These are phyloP conservation scores for Geotrypetes seraphini DNA, from an alignment of 2,797 vertebrate species.

Conservation along the genomic window DNA sequence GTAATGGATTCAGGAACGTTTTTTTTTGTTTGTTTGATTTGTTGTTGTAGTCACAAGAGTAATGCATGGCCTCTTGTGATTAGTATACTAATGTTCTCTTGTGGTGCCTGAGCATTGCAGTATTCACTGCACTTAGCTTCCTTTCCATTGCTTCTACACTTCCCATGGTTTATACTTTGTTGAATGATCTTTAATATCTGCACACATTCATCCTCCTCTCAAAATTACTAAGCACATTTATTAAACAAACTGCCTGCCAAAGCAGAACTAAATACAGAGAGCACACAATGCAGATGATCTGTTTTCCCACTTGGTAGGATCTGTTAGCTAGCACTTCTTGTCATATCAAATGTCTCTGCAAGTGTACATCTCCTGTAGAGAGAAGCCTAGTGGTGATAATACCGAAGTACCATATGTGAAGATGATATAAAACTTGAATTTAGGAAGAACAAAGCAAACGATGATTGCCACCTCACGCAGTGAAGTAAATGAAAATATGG, in stretches of 20 bases:
- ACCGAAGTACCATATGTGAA: conserved; percentile 23
- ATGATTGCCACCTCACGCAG: conserved; percentile 18
- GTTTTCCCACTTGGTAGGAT: conserved; percentile 1
- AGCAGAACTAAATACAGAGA: conserved; percentile 2
- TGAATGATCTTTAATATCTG: too few species aligned
- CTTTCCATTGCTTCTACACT: too few species aligned
- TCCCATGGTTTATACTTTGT: too few species aligned
- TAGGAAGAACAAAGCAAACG: conserved; percentile 28
- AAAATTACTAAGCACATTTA: background rate
- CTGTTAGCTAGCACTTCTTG: conserved; percentile 1
- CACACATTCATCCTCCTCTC: too few species aligned
- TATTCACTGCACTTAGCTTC: too few species aligned
- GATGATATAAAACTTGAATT: conserved; percentile 32
- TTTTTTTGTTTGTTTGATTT: too few species aligned
- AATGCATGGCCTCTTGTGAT: too few species aligned
- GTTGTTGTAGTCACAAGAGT: too few species aligned
- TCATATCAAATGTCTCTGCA: conserved; percentile 8
- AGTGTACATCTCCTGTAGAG: conserved; percentile 12
- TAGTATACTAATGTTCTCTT: too few species aligned
- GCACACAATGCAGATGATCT: background rate
- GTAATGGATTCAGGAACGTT: too few species aligned
- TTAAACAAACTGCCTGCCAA: background rate
- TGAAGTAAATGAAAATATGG: conserved; percentile 29
- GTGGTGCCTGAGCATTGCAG: too few species aligned
- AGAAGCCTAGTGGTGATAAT: conserved; percentile 16